Evolutionary conservation across 2,888 invertebrate genomes (phyloP).

Genomic region (Oscheius sp.): DNA sequence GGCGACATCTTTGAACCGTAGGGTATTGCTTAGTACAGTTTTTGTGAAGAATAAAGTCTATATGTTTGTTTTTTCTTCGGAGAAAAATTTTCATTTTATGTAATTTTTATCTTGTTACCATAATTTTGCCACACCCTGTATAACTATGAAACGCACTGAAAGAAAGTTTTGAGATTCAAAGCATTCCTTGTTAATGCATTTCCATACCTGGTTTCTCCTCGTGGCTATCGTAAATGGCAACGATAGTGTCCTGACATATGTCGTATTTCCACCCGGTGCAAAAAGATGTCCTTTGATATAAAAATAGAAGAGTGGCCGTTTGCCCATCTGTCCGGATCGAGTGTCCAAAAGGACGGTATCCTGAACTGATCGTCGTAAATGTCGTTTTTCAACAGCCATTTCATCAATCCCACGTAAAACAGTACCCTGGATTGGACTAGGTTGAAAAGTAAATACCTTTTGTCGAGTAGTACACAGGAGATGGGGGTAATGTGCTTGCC

Average conservation of each 20-base stretch:
- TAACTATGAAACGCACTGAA: no score
- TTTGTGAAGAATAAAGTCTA: no score
- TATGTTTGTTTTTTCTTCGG: no score
- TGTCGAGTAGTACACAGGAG: conserved; percentile 68
- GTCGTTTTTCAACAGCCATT: background rate
- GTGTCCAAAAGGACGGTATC: conserved; percentile 49
- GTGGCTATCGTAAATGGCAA: conserved; percentile 69
- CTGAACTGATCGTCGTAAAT: conserved; percentile 31
- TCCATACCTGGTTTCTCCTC: conserved; percentile 60
- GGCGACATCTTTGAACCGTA: no score
- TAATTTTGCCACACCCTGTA: no score
- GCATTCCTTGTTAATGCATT: no score
- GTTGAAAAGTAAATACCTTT: conserved; percentile 50
- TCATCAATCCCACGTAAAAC: no score
- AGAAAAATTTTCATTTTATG: no score
- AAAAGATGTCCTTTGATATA: conserved; percentile 58
- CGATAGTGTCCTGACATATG: conserved; percentile 57
- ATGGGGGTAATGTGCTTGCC: conserved; percentile 68
- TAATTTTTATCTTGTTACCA: no score
- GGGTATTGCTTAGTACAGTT: no score
- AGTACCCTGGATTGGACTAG: no score
- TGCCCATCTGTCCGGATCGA: conserved; percentile 53
- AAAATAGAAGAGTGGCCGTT: conserved; percentile 68
- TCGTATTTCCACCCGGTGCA: conserved; percentile 47
- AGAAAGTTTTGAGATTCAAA: no score